These are phyloP conservation scores for Callipepla squamata DNA, from an alignment of 2,113 vertebrate species.

Conservation along the genomic window DNA sequence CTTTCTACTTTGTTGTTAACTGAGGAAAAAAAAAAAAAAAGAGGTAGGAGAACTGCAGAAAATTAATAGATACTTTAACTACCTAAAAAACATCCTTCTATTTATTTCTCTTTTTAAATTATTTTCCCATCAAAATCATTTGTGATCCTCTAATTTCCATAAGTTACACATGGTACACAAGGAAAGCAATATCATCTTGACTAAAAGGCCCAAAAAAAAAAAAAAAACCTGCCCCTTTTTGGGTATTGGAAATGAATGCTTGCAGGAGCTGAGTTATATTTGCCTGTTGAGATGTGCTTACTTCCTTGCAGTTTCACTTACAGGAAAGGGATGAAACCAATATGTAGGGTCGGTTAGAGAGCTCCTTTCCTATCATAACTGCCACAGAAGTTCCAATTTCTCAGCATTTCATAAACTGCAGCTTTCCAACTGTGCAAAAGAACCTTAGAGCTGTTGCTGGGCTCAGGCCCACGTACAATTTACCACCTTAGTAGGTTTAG, in stretches of 20 bases:
- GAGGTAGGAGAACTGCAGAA: not conserved
- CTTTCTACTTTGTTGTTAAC: not conserved
- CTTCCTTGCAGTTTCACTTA: not conserved
- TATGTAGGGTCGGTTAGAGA: not conserved
- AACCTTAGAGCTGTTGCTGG: not conserved
- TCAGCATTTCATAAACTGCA: not conserved
- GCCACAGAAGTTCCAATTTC: not conserved
- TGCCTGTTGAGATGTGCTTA: not conserved
- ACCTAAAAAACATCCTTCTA: not conserved
- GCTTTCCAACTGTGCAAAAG: not conserved
- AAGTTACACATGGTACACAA: not conserved
- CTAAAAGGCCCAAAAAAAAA: not conserved
- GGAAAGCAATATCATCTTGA: not conserved
- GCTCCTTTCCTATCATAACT: not conserved
- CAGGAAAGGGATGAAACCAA: not conserved
- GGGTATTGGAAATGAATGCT: not conserved
- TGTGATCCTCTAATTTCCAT: not conserved
- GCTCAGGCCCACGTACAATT: not conserved
- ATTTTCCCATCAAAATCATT: not conserved
- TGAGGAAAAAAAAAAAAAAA: not conserved
- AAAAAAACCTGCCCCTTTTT: not conserved
- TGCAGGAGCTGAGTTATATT: not conserved
- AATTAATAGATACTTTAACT: not conserved
- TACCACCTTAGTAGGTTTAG: not conserved
- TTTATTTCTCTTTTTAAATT: not conserved